A percentile compares a stretch with the other conserved stretches of the same genome.
Conservation (phyloP, 2,797 vertebrate genomes). For the Dermochelys coriacea region DNA sequence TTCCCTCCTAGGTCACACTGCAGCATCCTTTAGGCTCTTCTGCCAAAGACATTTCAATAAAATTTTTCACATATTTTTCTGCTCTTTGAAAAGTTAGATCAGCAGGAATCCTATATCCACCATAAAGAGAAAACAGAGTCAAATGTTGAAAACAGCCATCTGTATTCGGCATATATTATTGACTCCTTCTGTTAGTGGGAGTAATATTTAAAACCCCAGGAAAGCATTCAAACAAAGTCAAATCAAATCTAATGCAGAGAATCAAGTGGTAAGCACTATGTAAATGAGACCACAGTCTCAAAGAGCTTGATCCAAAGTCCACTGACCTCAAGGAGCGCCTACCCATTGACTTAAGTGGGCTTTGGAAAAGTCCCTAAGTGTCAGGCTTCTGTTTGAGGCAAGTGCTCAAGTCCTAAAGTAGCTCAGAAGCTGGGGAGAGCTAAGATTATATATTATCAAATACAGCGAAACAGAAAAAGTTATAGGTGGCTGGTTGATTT, state of each 20-base stretch:
- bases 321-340: not conserved
- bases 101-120: not conserved
- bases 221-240: not conserved
- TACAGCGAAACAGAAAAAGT: not conserved
- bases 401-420: not conserved
- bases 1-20: not conserved
- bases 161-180: not conserved
- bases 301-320: not conserved
- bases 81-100: not conserved
- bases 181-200: not conserved
- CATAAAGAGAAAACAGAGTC: not conserved
- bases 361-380: not conserved
- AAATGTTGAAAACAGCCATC: not conserved
- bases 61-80: not conserved
- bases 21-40: not conserved
- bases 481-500: not conserved
- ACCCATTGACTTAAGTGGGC: not conserved
- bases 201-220: not conserved
- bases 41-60: not conserved
- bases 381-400: not conserved
- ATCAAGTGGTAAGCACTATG: not conserved
- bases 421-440: not conserved
- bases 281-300: not conserved
- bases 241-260: not conserved
- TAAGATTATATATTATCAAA: not conserved